Conservation (phyloP, 37 sponge, comb jelly and placozoan genomes). For the Aplysina aerophoba region DNA sequence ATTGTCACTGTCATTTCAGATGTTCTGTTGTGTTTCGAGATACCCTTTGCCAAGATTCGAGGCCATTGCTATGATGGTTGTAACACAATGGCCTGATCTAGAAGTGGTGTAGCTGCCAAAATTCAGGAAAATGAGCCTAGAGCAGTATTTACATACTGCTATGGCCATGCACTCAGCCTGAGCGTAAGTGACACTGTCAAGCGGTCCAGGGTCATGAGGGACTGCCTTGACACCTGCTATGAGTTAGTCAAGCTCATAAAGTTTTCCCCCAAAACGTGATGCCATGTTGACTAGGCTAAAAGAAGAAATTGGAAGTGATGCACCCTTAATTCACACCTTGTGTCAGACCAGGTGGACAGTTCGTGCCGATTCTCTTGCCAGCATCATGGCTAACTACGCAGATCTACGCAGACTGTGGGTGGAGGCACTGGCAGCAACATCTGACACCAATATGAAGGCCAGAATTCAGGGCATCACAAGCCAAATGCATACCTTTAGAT, state of each 20-base stretch:
- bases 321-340: conserved; percentile 52
- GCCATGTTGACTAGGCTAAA: conserved; percentile 61
- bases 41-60: conserved; percentile 45
- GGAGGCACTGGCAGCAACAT: conserved; percentile 34
- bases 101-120: conserved; percentile 70
- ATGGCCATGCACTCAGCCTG: conserved; percentile 84
- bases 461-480: conserved; percentile 65
- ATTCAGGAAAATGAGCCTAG: too few species aligned
- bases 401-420: conserved; percentile 61
- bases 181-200: conserved; percentile 64
- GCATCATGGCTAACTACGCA: conserved; percentile 62
- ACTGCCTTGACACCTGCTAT: conserved; percentile 67
- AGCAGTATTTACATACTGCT: conserved; percentile 82
- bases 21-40: conserved; percentile 57
- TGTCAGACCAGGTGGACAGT: conserved; percentile 83
- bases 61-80: conserved; percentile 83
- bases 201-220: conserved; percentile 43
- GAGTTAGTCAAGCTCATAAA: conserved; percentile 70
- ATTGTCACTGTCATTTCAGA: conserved; percentile 62
- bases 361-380: conserved; percentile 62
- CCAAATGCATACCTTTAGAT: conserved; percentile 64
- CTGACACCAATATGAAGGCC: conserved; percentile 75
- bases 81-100: conserved; percentile 67
- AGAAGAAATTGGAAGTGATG: conserved; percentile 65
- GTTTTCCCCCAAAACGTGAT: conserved; percentile 70